Evolutionary conservation across 2,888 invertebrate genomes (phyloP), one percentile per base, ranked within the genome.

Genomic region (Rutpela maculata): DNA sequence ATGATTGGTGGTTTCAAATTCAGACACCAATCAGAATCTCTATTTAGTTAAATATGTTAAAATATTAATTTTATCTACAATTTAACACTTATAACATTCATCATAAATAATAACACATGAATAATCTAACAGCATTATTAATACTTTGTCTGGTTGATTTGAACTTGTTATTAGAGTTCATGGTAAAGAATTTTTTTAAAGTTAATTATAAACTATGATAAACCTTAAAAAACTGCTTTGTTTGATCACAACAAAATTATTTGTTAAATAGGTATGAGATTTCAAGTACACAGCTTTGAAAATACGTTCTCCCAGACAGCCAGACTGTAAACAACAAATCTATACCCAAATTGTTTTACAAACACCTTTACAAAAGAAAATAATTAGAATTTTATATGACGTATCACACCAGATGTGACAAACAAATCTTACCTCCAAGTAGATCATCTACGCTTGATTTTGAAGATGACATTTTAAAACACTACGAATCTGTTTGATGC

Each of bases 381-480:
- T 66, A 75, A 79, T 70, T 67, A 57, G n/a, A 79, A 63, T 73
- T 59, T 74, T 70, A 66, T 75, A 66, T 75, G 76, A 79, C 72
- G 71, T 77, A 65, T 68, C 78, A 82, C 78, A 59, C 81, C 84
- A 84, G 83, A 84, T 82, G 83, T 84, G 83, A 80, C 75, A 77
- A 79, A 79, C 43, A 74, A 85, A 83, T 84, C 89, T 88, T 84
- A 89, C 89, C 89, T 84, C 89, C 89, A 74, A 89, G 85, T 76
- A 89, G 85, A 86, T 90, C 90, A 83, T 89, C 90, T 78, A 87
- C 83, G 83, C 88, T 89, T 57, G 89, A 88, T 88, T 89, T 89
- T 35, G 89, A 88, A 43, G 89, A 89, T 86, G 90, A 89, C 89
- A 90, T 90, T 81, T 85, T 85, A 70, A 68, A 70, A 77, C 50